Conservation (phyloP, 2,888 invertebrate genomes). For the Dyspetes luteomarginatus region DNA sequence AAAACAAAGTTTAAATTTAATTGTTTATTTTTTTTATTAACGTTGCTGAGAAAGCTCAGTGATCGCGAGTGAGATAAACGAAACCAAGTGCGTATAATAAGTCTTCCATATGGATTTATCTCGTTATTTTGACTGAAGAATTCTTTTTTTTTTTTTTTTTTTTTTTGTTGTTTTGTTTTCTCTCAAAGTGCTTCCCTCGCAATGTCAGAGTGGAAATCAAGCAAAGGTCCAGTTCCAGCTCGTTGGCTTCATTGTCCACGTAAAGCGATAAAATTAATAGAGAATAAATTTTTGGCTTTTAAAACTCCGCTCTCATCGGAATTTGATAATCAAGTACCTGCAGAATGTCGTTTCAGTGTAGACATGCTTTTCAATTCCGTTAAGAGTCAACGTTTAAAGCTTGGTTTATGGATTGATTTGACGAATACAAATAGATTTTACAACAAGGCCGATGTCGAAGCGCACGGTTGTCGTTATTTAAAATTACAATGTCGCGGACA, state of each 20-base stretch:
- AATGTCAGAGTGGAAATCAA: constrained; percentile 73
- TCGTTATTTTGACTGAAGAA: constrained; percentile 2
- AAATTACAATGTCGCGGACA: constrained; percentile 96
- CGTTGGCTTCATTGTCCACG: constrained; percentile 96
- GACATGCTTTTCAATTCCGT: constrained; percentile 93
- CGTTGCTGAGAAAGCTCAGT: not conserved
- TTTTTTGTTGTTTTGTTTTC: too few species aligned
- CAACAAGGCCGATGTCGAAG: constrained; percentile 91
- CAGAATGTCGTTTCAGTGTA: constrained; percentile 92
- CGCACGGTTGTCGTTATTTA: constrained; percentile 91
- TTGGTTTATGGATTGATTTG: constrained; percentile 98
- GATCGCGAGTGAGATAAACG: not conserved
- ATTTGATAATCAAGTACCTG: constrained; percentile 94
- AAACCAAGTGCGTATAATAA: not conserved
- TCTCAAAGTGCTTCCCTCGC: too few species aligned
- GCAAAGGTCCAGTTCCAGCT: constrained; percentile 88
- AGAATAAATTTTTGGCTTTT: constrained; percentile 95
- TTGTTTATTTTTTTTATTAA: not conserved
- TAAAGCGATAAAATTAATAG: constrained; percentile 89
- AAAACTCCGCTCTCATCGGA: constrained; percentile 95
- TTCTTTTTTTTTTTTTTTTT: too few species aligned
- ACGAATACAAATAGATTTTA: constrained; percentile 98
- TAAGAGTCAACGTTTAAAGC: constrained; percentile 91
- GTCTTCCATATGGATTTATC: constrained; percentile 51
- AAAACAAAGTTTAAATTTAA: not conserved